These are phyloP conservation scores for Bubo scandiacus DNA, from an alignment of 2,113 vertebrate species.

Conservation along the genomic window DNA sequence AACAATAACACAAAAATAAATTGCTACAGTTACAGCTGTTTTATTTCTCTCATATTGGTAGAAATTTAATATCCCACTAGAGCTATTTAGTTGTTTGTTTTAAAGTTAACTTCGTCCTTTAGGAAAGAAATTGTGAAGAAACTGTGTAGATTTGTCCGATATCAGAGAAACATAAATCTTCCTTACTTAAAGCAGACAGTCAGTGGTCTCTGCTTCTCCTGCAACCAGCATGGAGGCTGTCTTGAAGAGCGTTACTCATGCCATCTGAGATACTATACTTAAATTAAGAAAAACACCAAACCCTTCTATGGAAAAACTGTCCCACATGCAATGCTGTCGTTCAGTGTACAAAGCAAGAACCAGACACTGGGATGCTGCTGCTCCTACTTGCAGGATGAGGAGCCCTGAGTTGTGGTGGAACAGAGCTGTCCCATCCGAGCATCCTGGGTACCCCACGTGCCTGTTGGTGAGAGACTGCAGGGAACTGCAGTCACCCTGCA, in stretches of 20 bases:
- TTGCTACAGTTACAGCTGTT: not conserved
- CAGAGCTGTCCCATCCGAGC: not conserved
- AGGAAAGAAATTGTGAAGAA: not conserved
- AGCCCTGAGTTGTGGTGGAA: not conserved
- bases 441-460: fast-evolving
- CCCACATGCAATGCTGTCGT: not conserved
- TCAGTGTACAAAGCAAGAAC: not conserved
- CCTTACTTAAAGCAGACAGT: not conserved
- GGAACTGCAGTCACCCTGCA: too few species aligned
- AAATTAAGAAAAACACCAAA: not conserved
- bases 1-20: slow-evolving; percentile 1
- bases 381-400: not conserved
- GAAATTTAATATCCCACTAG: slow-evolving; percentile 27
- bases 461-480: fast-evolving
- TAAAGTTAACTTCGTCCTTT: not conserved
- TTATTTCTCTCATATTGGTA: slow-evolving; percentile 17
- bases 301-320: not conserved
- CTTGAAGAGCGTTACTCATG: not conserved
- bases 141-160: not conserved
- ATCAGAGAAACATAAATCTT: not conserved
- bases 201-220: not conserved
- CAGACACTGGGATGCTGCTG: not conserved
- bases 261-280: fast-evolving
- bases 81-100: not conserved
- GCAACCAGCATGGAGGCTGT: not conserved